Evolutionary conservation across 2,113 vertebrate species (phyloP).

Genomic region (Phodopus roborovskii): DNA sequence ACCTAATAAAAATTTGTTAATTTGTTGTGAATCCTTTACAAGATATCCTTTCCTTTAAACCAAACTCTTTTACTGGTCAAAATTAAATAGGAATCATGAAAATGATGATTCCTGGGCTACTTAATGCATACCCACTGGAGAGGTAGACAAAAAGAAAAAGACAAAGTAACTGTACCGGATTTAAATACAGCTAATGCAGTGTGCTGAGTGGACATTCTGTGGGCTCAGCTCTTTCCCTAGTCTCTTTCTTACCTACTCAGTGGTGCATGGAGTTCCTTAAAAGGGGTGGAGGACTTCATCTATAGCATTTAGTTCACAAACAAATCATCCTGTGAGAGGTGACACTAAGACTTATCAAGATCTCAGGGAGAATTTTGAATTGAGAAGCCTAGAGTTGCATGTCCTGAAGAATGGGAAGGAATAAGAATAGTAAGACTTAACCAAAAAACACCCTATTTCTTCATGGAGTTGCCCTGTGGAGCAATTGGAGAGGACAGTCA

Average conservation of each 20-base stretch:
- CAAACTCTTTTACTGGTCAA: neutral
- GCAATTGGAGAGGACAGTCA: neutral
- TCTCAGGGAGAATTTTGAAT: slow-evolving; percentile 22
- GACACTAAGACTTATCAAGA: neutral
- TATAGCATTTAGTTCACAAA: slow-evolving; percentile 25
- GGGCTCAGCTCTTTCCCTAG: neutral
- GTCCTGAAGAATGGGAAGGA: neutral
- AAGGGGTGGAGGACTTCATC: neutral
- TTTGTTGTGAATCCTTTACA: neutral
- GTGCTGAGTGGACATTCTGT: neutral
- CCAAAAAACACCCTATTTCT: neutral
- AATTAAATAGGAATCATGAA: slow-evolving; percentile 12
- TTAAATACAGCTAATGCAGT: neutral
- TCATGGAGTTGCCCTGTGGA: neutral
- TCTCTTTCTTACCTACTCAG: neutral
- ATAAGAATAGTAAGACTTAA: neutral
- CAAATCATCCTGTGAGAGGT: neutral
- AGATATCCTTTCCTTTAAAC: neutral
- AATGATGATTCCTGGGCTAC: neutral
- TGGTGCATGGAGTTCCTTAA: slow-evolving; percentile 7
- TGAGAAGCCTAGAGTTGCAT: neutral
- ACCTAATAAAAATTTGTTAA: neutral
- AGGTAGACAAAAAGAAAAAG: neutral
- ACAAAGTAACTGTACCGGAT: neutral
- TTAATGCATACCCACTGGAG: neutral